Conservation (phyloP, 2,797 vertebrate species). For the Spinibarbus caldwelli region DNA sequence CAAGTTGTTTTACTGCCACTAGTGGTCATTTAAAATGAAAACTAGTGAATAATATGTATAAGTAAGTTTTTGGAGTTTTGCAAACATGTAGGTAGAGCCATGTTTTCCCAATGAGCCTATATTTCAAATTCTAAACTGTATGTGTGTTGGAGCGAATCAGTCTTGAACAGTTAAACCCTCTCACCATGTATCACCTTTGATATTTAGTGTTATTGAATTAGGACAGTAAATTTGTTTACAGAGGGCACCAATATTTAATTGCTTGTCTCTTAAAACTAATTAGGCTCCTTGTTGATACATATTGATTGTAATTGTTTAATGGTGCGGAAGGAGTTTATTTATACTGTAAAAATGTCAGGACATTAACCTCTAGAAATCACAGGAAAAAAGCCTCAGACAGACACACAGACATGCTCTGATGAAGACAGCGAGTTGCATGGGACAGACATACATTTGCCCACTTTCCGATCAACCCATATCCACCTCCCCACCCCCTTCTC, state of each 20-base stretch:
- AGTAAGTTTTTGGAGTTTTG: not conserved
- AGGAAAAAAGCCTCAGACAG: not conserved
- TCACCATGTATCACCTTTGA: slow-evolving; percentile 38
- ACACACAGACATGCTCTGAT: not conserved
- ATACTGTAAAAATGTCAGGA: slow-evolving; percentile 42
- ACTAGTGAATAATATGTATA: not conserved
- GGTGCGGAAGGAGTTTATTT: slow-evolving; percentile 44
- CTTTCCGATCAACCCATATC: slow-evolving; percentile 15
- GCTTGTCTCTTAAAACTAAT: slow-evolving; percentile 58
- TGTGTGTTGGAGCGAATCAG: not conserved
- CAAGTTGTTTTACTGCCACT: not conserved
- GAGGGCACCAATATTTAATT: slow-evolving; percentile 61
- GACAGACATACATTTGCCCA: slow-evolving; percentile 15
- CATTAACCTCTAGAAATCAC: slow-evolving; percentile 14
- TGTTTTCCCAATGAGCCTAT: not conserved
- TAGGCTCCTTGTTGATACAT: slow-evolving; percentile 54
- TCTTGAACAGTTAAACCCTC: not conserved
- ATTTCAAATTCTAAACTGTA: not conserved
- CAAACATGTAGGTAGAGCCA: not conserved
- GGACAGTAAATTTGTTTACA: slow-evolving; percentile 56
- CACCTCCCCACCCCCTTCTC: not conserved
- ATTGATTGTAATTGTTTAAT: slow-evolving; percentile 57
- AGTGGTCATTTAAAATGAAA: not conserved
- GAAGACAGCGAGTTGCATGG: slow-evolving; percentile 25
- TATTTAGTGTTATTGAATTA: slow-evolving; percentile 58